A percentile compares a stretch with the other conserved stretches of the same genome.
Conservation (phyloP, 2,888 invertebrate species). For the Drosophila mercatorum region DNA sequence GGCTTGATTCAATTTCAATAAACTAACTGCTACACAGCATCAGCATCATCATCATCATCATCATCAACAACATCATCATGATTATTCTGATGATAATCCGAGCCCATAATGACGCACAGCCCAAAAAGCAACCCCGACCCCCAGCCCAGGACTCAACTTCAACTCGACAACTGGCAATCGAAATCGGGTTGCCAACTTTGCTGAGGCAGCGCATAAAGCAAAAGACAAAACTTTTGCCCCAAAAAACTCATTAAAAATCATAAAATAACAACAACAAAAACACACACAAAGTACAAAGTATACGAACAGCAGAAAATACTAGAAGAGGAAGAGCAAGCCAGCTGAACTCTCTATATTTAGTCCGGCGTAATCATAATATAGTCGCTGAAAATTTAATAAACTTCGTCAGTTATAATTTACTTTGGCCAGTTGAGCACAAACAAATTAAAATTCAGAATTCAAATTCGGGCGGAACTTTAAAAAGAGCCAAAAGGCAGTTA, state of each 20-base stretch:
- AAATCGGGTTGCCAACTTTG: constrained; percentile 41
- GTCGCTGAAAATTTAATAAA: constrained; percentile 51
- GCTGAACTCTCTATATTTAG: constrained; percentile 22
- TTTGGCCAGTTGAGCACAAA: constrained; percentile 45
- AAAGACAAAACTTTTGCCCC: constrained; percentile 47
- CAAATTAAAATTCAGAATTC: constrained; percentile 50
- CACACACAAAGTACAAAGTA: constrained; percentile 1
- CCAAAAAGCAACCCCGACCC: constrained; percentile 40
- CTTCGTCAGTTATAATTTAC: constrained; percentile 48
- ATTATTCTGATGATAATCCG: no score
- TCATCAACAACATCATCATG: background rate
- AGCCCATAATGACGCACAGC: constrained; percentile 25
- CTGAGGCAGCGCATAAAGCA: constrained; percentile 34
- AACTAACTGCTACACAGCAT: constrained; percentile 47
- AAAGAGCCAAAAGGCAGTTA: constrained; percentile 26
- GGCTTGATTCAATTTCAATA: constrained; percentile 45
- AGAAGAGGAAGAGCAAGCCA: background rate
- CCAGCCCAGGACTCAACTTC: constrained; percentile 10
- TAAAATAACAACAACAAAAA: constrained; percentile 20
- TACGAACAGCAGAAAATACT: constrained; percentile 1
- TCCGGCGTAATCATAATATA: constrained; percentile 22
- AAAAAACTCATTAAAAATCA: constrained; percentile 75
- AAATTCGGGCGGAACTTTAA: constrained; percentile 31
- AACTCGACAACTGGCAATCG: constrained; percentile 21
- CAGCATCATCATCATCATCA: constrained; percentile 13